Evolutionary conservation across 2,888 invertebrate species (phyloP).

Genomic region (Oscheius myriophilus): DNA sequence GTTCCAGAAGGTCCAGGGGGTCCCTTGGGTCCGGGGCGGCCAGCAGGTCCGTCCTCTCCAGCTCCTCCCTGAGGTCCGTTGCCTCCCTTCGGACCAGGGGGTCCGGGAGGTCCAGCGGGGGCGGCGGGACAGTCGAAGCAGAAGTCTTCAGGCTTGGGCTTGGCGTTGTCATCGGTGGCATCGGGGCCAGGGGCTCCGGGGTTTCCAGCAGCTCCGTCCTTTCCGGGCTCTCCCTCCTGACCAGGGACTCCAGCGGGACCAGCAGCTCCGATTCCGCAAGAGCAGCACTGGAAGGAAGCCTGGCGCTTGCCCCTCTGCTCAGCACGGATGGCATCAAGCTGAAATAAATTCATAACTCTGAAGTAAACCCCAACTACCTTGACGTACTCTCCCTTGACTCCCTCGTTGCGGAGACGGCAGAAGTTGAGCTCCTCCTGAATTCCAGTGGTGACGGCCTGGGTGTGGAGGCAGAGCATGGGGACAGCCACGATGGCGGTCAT

Average conservation of each 20-base stretch:
- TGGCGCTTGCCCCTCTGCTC: conserved; percentile 11
- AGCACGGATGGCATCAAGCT: conserved; percentile 1
- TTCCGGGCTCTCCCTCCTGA: conserved; percentile 20
- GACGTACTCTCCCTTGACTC: conserved; percentile 38
- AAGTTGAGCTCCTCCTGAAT: conserved; percentile 59
- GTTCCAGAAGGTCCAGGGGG: conserved; percentile 49
- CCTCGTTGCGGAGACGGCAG: conserved; percentile 39
- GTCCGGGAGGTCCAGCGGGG: conserved; percentile 26
- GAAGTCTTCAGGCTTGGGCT: conserved; percentile 14
- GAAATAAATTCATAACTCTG: neutral
- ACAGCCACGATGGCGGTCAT: conserved; percentile 60
- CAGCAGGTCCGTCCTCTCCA: conserved; percentile 20
- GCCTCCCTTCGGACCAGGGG: conserved; percentile 16
- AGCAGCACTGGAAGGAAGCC: conserved; percentile 16
- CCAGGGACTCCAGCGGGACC: conserved; percentile 25
- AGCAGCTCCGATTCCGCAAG: conserved; percentile 24
- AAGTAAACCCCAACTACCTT: conserved; percentile 1
- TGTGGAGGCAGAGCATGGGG: conserved; percentile 67
- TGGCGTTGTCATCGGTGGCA: conserved; percentile 21
- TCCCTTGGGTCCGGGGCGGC: conserved; percentile 44
- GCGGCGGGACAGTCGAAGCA: conserved; percentile 26
- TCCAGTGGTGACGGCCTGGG: conserved; percentile 60
- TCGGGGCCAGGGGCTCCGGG: conserved; percentile 24
- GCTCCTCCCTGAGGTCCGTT: conserved; percentile 42
- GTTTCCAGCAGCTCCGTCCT: conserved; percentile 15